phyloP scores from a whole-genome alignment of 2,113 vertebrate genomes.

The Myiozetetes cayanensis region DNA sequence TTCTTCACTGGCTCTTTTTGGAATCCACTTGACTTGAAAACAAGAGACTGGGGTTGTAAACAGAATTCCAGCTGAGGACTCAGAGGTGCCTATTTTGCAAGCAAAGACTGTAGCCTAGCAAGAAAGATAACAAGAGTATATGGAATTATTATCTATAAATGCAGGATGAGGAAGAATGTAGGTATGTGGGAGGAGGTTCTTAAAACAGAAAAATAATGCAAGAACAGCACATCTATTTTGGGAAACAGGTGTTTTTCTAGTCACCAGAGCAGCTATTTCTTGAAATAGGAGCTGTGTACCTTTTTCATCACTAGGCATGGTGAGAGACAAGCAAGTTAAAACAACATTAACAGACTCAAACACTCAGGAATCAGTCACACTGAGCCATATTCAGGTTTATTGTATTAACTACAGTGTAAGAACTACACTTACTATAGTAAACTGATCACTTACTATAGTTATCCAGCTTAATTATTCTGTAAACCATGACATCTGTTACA shows the following conservation, averaged over 20 bases:
- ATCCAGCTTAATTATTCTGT: background rate
- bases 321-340: background rate
- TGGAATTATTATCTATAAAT: background rate
- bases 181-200: background rate
- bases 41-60: background rate
- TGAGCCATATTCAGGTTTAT: background rate
- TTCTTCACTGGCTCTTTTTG: background rate
- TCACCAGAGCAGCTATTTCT: background rate
- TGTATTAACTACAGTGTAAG: background rate
- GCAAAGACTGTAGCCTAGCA: background rate
- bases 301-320: background rate
- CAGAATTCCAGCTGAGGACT: background rate
- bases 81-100: background rate
- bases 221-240: background rate
- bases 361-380: background rate
- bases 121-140: background rate
- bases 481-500: background rate
- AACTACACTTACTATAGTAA: background rate
- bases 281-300: background rate
- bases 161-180: background rate
- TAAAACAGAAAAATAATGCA: background rate
- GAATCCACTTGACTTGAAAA: background rate
- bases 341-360: background rate
- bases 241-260: background rate
- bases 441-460: background rate